Evolutionary conservation across 2,797 vertebrate genomes (phyloP).

Genomic region (Siniperca obscura): DNA sequence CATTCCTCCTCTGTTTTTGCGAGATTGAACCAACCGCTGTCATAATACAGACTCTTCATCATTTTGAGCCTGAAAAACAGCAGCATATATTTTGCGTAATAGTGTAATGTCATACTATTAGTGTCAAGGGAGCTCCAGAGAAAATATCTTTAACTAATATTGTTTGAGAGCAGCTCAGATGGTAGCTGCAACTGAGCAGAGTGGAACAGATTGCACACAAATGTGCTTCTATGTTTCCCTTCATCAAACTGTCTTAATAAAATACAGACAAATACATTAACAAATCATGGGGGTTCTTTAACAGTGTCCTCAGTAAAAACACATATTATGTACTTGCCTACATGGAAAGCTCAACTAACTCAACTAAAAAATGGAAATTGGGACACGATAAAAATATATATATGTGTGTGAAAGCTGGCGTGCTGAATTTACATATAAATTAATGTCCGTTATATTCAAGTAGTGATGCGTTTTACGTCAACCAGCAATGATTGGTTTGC

Average conservation of each 20-base stretch:
- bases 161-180: constrained; percentile 20
- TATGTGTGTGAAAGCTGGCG: background rate
- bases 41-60: constrained; percentile 35
- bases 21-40: constrained; percentile 44
- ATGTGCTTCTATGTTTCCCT: constrained; percentile 20
- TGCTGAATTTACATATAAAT: no score
- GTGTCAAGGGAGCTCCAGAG: constrained; percentile 32
- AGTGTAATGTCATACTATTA: constrained; percentile 44
- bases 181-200: constrained; percentile 4
- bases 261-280: constrained; percentile 8
- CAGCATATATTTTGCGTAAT: constrained; percentile 37
- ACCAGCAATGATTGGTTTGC: no score
- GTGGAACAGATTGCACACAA: constrained; percentile 15
- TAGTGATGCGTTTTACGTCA: no score
- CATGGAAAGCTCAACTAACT: background rate
- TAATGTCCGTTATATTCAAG: no score
- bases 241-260: constrained; percentile 26
- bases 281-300: background rate
- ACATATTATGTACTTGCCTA: background rate
- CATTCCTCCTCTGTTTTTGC: constrained; percentile 63
- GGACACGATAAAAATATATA: background rate
- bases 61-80: constrained; percentile 35
- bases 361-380: background rate
- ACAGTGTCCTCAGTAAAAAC: constrained; percentile 13
- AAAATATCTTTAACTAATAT: constrained; percentile 37